Conservation (phyloP, 2,888 invertebrate genomes). For the Oxyteleia sp. region DNA sequence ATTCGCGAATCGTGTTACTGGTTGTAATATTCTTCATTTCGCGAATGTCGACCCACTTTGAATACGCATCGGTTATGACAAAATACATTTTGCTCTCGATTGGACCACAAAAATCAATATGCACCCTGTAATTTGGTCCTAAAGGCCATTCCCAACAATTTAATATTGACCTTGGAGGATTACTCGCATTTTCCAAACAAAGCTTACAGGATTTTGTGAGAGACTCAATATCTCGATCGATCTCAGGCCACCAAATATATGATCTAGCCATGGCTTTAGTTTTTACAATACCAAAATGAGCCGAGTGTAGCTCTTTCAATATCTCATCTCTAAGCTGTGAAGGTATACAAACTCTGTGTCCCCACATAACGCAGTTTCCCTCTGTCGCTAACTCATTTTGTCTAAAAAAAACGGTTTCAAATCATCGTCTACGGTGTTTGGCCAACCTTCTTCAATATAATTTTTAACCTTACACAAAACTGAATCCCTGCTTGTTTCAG, state of each 20-base stretch:
- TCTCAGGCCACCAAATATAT: conserved; percentile 74
- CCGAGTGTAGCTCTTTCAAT: conserved; percentile 73
- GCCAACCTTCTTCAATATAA: not conserved
- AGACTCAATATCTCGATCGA: conserved; percentile 67
- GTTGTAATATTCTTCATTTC: conserved; percentile 67
- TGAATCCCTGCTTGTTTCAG: not conserved
- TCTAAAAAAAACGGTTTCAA: not conserved
- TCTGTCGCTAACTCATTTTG: not conserved
- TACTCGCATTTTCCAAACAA: conserved; percentile 62
- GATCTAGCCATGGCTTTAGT: conserved; percentile 75
- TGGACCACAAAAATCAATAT: conserved; percentile 22
- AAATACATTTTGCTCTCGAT: conserved; percentile 63
- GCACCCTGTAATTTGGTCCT: conserved; percentile 55
- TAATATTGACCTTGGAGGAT: conserved; percentile 62
- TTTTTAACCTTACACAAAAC: not conserved
- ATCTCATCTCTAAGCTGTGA: conserved; percentile 24
- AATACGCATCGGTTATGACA: conserved; percentile 70
- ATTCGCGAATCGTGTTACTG: conserved; percentile 49
- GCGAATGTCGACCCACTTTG: conserved; percentile 74
- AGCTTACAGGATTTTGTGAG: conserved; percentile 40
- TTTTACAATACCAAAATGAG: conserved; percentile 74
- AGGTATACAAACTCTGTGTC: not conserved
- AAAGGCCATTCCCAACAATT: conserved; percentile 52
- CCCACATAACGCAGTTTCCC: not conserved
- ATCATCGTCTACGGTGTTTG: conserved; percentile 1